Evolutionary conservation across 2,888 invertebrate species (phyloP).

Genomic region (Chesias legatella): DNA sequence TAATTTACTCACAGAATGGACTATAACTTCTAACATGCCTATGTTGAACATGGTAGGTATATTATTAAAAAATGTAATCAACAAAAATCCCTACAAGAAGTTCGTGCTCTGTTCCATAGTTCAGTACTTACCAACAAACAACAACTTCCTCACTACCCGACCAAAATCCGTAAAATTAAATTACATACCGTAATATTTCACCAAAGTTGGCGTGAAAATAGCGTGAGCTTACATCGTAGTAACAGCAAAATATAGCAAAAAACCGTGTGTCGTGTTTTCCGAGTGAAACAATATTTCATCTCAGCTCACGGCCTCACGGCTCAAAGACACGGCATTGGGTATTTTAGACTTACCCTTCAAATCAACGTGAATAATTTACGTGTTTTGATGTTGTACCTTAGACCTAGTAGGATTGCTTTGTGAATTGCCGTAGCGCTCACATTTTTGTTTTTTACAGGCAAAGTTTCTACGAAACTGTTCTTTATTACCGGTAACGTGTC

Average conservation of each 20-base stretch:
- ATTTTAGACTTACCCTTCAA: slow-evolving; percentile 50
- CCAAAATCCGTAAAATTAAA: slow-evolving; percentile 31
- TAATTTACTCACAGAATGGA: no score
- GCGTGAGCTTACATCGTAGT: slow-evolving; percentile 43
- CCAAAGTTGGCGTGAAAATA: slow-evolving; percentile 38
- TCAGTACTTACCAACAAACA: slow-evolving; percentile 10
- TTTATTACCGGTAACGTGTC: slow-evolving; percentile 12
- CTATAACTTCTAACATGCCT: no score
- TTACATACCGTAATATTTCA: slow-evolving; percentile 29
- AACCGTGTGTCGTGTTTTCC: slow-evolving; percentile 50
- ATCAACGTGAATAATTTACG: slow-evolving; percentile 48
- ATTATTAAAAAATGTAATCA: no score
- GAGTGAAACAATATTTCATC: slow-evolving; percentile 61
- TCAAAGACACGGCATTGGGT: slow-evolving; percentile 45
- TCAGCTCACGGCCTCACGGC: slow-evolving; percentile 41
- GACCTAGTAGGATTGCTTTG: slow-evolving; percentile 9
- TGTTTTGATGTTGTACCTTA: slow-evolving; percentile 23
- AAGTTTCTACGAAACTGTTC: slow-evolving; percentile 8
- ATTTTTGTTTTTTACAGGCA: slow-evolving; percentile 12
- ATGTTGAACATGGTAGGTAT: no score
- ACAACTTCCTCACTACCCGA: slow-evolving; percentile 15
- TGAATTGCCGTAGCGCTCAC: slow-evolving; percentile 10
- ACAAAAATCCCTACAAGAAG: slow-evolving; percentile 3
- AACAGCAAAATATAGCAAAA: slow-evolving; percentile 36
- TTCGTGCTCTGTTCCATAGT: slow-evolving; percentile 1